These are phyloP conservation scores for Danio albolineatus DNA, from an alignment of 2,797 vertebrate genomes.

Conservation along the genomic window DNA sequence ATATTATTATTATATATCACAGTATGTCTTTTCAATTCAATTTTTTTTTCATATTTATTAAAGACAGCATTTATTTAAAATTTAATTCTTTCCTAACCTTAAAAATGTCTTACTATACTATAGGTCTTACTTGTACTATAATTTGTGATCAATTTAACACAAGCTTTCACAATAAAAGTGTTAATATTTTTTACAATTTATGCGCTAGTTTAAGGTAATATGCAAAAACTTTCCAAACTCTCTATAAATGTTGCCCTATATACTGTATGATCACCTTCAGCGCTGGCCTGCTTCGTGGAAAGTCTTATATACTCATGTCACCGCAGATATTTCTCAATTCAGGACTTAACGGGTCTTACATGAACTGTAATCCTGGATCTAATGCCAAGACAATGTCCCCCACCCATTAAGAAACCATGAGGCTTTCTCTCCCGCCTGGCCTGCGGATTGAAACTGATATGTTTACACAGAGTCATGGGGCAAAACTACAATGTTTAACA, in stretches of 20 bases:
- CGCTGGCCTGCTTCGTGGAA: constrained; percentile 1
- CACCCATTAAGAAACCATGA: not conserved
- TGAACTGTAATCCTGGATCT: not conserved
- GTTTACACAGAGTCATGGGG: constrained; percentile 22
- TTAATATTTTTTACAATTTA: not conserved
- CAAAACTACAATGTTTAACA: constrained; percentile 10
- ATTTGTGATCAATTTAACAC: not conserved
- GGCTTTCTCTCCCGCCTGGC: not conserved
- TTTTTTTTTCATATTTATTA: not conserved
- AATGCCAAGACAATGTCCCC: not conserved
- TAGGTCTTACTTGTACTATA: no score
- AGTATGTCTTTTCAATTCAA: not conserved
- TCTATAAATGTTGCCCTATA: not conserved
- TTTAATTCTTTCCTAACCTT: not conserved
- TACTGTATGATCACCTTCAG: not conserved
- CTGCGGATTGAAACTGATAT: constrained; percentile 20
- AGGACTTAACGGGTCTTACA: not conserved
- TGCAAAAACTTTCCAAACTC: not conserved
- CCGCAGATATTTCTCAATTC: constrained; percentile 23
- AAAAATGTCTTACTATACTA: no score
- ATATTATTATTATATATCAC: no score
- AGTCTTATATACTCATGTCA: constrained; percentile 15
- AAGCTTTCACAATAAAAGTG: not conserved
- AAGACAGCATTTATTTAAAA: not conserved
- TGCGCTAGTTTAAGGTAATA: not conserved